These are phyloP conservation scores for Scytalopus superciliaris DNA, from an alignment of 2,113 vertebrate species.

Conservation along the genomic window DNA sequence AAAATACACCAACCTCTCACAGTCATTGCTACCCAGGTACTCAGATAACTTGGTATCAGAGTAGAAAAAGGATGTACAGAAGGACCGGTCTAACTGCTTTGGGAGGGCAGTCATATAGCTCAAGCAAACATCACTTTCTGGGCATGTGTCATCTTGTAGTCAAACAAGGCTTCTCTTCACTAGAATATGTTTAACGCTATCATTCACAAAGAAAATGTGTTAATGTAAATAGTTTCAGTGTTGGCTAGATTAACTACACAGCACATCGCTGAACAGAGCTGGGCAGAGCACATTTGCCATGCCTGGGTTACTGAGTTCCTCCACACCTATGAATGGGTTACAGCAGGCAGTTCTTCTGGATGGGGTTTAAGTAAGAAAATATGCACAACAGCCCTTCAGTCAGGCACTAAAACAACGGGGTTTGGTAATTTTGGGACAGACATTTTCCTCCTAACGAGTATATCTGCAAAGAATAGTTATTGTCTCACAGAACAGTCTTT, in stretches of 20 bases:
- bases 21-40: neutral
- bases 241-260: neutral
- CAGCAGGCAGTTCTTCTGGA: neutral
- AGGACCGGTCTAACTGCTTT: neutral
- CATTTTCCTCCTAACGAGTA: neutral
- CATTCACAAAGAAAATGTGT: neutral
- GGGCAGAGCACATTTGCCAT: neutral
- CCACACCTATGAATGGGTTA: neutral
- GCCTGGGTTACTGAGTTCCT: neutral
- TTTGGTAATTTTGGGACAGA: neutral
- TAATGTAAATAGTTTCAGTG: neutral
- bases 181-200: neutral
- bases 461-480: constrained; percentile 15
- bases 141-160: neutral
- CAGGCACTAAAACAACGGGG: neutral
- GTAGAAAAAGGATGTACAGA: neutral
- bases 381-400: neutral
- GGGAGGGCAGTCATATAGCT: neutral
- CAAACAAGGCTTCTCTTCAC: neutral
- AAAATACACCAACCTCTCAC: neutral
- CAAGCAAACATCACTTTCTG: neutral
- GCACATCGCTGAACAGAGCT: neutral
- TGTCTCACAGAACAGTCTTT: neutral
- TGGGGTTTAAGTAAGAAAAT: neutral
- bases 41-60: neutral